These are phyloP conservation scores for Digitonthophagus gazella DNA, from an alignment of 2,888 invertebrate species.

Conservation along the genomic window DNA sequence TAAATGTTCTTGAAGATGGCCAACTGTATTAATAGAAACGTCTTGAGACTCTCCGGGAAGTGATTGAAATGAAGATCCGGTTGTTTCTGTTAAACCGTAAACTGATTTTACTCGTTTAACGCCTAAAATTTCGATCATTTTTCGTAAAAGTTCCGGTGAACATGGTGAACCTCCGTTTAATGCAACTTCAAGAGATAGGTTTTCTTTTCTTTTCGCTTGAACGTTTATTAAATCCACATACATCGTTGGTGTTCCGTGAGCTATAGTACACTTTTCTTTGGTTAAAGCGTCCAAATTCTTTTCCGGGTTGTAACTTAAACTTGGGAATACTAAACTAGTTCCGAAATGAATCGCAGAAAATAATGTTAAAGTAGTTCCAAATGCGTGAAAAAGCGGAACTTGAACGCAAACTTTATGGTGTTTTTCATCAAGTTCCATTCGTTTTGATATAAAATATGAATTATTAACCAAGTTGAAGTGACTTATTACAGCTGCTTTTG, in stretches of 20 bases:
- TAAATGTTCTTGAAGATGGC: constrained; percentile 56
- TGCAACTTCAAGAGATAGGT: constrained; percentile 57
- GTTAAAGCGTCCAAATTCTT: constrained; percentile 62
- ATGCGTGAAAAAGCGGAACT: constrained; percentile 82
- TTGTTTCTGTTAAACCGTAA: constrained; percentile 62
- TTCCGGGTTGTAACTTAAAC: constrained; percentile 60
- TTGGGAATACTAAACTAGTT: constrained; percentile 61
- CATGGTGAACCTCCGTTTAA: constrained; percentile 73
- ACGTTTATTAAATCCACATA: constrained; percentile 69
- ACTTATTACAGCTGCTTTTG: constrained; percentile 72
- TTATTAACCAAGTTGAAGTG: constrained; percentile 79
- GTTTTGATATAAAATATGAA: constrained; percentile 60
- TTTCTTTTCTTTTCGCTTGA: constrained; percentile 51
- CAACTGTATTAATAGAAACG: constrained; percentile 55
- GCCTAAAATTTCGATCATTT: constrained; percentile 53
- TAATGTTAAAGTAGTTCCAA: constrained; percentile 66
- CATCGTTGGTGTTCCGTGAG: constrained; percentile 86
- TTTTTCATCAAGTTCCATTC: constrained; percentile 51
- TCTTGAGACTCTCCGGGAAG: constrained; percentile 51
- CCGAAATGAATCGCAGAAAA: constrained; percentile 61
- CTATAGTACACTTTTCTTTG: constrained; percentile 68
- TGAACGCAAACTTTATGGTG: constrained; percentile 61
- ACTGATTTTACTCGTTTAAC: constrained; percentile 56
- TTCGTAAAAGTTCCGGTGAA: constrained; percentile 59
- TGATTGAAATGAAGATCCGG: constrained; percentile 57